These are phyloP conservation scores for Larimichthys crocea DNA, from an alignment of 2,113 vertebrate species.

Conservation along the genomic window DNA sequence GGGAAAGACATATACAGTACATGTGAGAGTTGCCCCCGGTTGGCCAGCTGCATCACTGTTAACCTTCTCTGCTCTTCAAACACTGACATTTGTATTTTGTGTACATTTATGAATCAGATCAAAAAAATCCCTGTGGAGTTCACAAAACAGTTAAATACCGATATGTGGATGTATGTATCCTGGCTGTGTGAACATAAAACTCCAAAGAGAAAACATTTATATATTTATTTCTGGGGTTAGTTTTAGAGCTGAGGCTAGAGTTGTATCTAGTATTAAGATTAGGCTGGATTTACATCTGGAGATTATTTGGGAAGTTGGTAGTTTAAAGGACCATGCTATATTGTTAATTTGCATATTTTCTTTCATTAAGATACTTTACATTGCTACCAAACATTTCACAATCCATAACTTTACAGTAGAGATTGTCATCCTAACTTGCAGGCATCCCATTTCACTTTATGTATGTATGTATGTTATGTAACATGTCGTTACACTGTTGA, in stretches of 20 bases:
- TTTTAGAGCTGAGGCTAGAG: not conserved
- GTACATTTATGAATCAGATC: not conserved
- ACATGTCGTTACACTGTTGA: not conserved
- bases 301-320: no score
- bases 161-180: not conserved
- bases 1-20: constrained; percentile 1
- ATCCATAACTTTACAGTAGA: not conserved
- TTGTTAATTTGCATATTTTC: not conserved
- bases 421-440: not conserved
- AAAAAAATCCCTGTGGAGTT: not conserved
- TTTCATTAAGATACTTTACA: not conserved
- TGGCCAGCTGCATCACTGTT: constrained; percentile 17
- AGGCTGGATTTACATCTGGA: no score
- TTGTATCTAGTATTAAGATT: no score
- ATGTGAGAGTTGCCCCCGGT: constrained; percentile 24
- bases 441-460: not conserved
- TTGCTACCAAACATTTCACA: not conserved
- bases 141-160: not conserved
- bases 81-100: not conserved
- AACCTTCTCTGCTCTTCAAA: constrained; percentile 20
- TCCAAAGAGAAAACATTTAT: not conserved
- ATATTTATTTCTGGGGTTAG: not conserved
- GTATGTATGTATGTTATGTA: no score
- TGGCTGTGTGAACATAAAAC: not conserved
- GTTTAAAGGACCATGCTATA: not conserved